Base-by-base conservation (phyloP, 2,888 invertebrate species). In the Rhagonycha fulva region DNA sequence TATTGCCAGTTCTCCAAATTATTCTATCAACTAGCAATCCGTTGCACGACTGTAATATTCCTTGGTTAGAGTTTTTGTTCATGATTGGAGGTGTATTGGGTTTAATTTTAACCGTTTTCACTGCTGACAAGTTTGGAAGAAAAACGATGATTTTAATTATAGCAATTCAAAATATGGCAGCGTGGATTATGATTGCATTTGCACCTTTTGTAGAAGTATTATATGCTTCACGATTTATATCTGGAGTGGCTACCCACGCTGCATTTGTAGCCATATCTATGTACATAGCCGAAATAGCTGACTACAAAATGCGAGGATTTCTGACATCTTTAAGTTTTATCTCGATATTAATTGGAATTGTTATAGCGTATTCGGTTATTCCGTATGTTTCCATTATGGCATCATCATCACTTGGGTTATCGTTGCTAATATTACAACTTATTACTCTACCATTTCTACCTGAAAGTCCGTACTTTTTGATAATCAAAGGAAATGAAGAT, bases 141-240 rank as follows among this genome's bases (percentile, higher is more conserved):
- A 93, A 93, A 84, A 89, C 89, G 12, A 91, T 92, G 19, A 88
- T 93, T 2, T 88, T 93, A 14, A 85, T 91, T 47, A 90, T 92
- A 11, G 91, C 91, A 0, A 82, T 92, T 9, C 92, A 93, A 0
- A 90, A 92, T 82, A 90, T 91, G 79, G 71, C 91, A 61, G 91
- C 92, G 78, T 93, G 93, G 93, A 84, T 92, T 61, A 86, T 93
- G 80, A 89, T 93, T 81, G 91, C 92, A 79, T 86, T 89, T 47
- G 92, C 92, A 32, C 88, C 89, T 71, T 89, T 89, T 9, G 90
- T 91, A 3, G 86, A 89, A 68, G 83, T 90, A 68, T 87, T 93
- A 14, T 92, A 92, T 85, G 88, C 90, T 9, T 86, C 86, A 4
- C 79, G 86, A 68, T 84, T 92, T 87, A 89, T 92, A 84, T 91